Conservation (phyloP, 2,797 vertebrate species). For the Danio kyathit region DNA sequence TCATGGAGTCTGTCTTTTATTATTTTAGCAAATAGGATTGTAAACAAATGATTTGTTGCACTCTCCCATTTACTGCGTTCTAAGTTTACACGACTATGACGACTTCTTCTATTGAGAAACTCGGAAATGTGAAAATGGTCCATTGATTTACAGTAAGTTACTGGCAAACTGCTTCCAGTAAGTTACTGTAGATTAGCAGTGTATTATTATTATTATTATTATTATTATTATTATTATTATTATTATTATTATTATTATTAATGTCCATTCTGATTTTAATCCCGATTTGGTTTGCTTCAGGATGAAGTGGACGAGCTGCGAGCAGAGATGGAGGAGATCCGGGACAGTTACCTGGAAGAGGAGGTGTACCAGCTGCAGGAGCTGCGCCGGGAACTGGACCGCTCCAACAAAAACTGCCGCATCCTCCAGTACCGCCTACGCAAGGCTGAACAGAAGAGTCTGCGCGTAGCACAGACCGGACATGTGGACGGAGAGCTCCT, state of each 20-base stretch:
- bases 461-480: slow-evolving; percentile 95
- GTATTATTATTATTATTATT: no score
- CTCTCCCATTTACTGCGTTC: no score
- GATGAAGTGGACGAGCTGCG: slow-evolving; percentile 98
- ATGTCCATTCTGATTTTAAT: not conserved
- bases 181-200: no score
- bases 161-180: no score
- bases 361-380: slow-evolving; percentile 99
- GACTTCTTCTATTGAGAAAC: no score
- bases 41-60: no score
- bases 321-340: slow-evolving; percentile 98
- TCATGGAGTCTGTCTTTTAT: no score
- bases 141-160: no score
- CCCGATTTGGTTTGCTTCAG: slow-evolving; percentile 68
- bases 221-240: not conserved
- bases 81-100: no score
- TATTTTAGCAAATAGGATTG: no score
- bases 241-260: not conserved
- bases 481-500: slow-evolving; percentile 97
- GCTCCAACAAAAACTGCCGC: slow-evolving; percentile 97
- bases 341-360: slow-evolving; percentile 98
- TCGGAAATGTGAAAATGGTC: no score
- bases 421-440: slow-evolving; percentile 98
- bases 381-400: slow-evolving; percentile 94
- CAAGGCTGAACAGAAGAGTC: slow-evolving; percentile 96